Evolutionary conservation across 35 echinoderm and acorn worm genomes (phyloP), one percentile per base, ranked within the genome.

Genomic region (Ophioderma brevispina): DNA sequence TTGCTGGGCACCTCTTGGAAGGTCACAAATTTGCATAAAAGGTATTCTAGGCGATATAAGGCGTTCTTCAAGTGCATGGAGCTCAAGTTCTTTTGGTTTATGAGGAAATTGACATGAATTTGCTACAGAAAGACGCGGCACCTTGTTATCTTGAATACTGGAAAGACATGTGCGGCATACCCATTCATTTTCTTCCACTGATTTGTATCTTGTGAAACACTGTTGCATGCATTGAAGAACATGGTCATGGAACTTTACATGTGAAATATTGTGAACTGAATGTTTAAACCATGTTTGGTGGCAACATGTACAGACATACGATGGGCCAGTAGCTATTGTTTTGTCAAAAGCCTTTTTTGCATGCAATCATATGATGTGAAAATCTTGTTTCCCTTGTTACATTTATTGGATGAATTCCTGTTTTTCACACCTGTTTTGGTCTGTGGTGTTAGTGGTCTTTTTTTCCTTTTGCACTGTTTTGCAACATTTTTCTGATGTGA

Each of bases 241-340:
- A n/a, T n/a, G n/a, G n/a, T 52, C 8, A 52, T 52, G 8, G 8
- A 52, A 52, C 8, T 52, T 52, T 52, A 11, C 8, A 52, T 52
- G 46, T 52, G 8, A 52, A 8, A 52, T 52, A 21, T 11, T 11
- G 8, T 52, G 46, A 52, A 85, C 52, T 33, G 52, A 85, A 64
- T 85, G 49, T 3, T 70, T 63, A 64, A 85, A 85, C 83, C 83
- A 85, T 31, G 83, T 59, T 33, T 85, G 83, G 11, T 85, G 49
- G 35, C 83, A 85, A 3, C 1, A 33, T 14, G 50, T 85, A 43
- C 83, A 85, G 64, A 85, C 37, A 35, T 85, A 85, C 32, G 21
- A 35, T 1, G 83, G 50, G 1, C 83, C 83, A 85, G 55, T 33
- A 19, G 13, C 1, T 64, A 64, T 84, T 84, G 37, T 17, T 31